A percentile compares a stretch with the other conserved stretches of the same genome.
phyloP scores from a whole-genome alignment of 1,140 invertebrate genomes.

The Polypedilum pembai region DNA sequence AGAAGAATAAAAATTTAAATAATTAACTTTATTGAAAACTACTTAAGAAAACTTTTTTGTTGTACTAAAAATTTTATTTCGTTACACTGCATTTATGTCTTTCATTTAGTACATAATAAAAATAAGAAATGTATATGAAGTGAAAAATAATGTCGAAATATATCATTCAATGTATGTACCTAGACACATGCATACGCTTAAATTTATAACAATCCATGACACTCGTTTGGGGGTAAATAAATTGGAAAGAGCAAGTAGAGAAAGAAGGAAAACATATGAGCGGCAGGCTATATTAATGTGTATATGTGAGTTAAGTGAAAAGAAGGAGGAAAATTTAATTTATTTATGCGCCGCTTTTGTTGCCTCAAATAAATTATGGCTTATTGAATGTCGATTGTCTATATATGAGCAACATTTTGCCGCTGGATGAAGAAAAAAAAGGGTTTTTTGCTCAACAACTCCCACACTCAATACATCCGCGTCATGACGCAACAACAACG shows the following conservation, averaged over 20 bases:
- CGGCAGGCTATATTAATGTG: too few species aligned
- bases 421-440: not conserved
- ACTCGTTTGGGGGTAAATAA: not conserved
- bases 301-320: not conserved
- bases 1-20: too few species aligned
- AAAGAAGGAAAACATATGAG: not conserved
- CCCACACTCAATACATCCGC: too few species aligned
- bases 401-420: not conserved
- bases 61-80: too few species aligned
- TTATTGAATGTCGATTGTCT: conserved; percentile 18
- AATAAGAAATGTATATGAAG: too few species aligned
- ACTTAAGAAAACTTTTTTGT: too few species aligned
- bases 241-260: not conserved
- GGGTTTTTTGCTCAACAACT: not conserved
- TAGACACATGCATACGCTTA: not conserved
- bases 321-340: conserved; percentile 5
- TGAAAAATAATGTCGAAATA: not conserved
- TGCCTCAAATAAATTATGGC: conserved; percentile 17
- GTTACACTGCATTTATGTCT: too few species aligned
- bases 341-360: conserved; percentile 5
- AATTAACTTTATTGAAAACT: too few species aligned
- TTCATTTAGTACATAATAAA: too few species aligned
- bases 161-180: conserved; percentile 8
- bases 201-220: not conserved
- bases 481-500: too few species aligned